Base-by-base conservation (phyloP, 2,113 vertebrate genomes). In the Pelmatolapia mariae region DNA sequence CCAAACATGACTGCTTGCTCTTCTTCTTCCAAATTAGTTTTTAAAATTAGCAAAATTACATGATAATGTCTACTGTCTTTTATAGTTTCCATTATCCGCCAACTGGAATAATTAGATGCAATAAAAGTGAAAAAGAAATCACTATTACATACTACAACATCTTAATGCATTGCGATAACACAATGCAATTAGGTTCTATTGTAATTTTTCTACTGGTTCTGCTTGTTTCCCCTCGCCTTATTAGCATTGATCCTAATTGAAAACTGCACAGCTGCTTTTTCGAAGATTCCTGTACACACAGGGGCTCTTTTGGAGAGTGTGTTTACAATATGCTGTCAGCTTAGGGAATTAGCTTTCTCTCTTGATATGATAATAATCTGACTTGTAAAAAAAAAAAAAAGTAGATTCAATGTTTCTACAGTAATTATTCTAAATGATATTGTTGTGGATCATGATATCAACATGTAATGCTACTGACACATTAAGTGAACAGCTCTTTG, bases 251-350 rank as follows among this genome's bases (percentile, higher is more conserved):
- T 86, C 53, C 53, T 82, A 87, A 84, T 61, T 82, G 57, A n/a
- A 88, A 87, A 83, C 57, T 79, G 68, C 82, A 88, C 87, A 90
- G 84, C 89, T 91, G 87, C 86, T 79, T 91, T 82, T 81, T 47
- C 66, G 33, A 93, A 82, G 80, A 76, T 59, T 91, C 79, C 63
- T 86, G 84, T 31, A 56, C 81, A 66, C 84, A 73, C n/a, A 73
- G 45, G 38, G 18, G 7, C 68, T 29, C 68, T 66, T 66, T 86
- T 36, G 9, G 85, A 87, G 82, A 87, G 45, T 76, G 54, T 82
- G 61, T 88, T 80, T 89, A 57, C 57, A 50, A 38, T 61, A 54
- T 47, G 31, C 61, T 52, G 71, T 82, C 63, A 78, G 40, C 18
- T 83, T 38, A 15, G 71, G 33, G 29, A 80, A 71, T 84, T 82